These are phyloP conservation scores for Trichacis sp. DNA, from an alignment of 2,888 invertebrate genomes.

Conservation along the genomic window DNA sequence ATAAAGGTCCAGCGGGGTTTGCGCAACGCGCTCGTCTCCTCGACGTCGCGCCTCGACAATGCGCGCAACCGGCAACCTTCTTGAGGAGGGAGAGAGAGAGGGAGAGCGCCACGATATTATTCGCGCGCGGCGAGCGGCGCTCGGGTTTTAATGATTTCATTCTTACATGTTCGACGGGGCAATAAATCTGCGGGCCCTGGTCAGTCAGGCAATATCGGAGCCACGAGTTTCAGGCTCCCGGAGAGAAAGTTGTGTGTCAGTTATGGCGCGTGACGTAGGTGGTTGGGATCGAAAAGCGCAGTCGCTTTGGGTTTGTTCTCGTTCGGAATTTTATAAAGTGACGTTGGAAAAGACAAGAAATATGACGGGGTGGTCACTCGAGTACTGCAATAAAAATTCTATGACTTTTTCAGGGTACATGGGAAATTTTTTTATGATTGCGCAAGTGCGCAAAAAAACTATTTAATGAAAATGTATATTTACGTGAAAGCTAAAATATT, in stretches of 20 bases:
- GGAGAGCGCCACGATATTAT: not conserved
- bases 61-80: no score
- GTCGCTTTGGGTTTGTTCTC: no score
- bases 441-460: no score
- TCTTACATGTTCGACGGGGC: constrained; percentile 42
- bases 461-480: no score
- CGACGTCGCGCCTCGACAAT: constrained; percentile 5
- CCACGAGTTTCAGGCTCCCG: constrained; percentile 46
- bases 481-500: no score
- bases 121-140: constrained; percentile 24
- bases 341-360: no score
- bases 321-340: no score
- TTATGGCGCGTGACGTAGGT: constrained; percentile 42
- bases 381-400: no score
- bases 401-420: no score
- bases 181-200: constrained; percentile 40
- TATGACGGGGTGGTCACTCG: no score
- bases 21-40: not conserved
- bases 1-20: not conserved
- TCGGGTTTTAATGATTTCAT: constrained; percentile 44
- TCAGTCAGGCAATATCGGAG: constrained; percentile 44
- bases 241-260: constrained; percentile 55
- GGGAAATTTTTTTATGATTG: no score
- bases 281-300: constrained; percentile 24
- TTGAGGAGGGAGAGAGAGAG: constrained; percentile 7